phyloP scores from a whole-genome alignment of 2,797 vertebrate species.

The Merluccius polli region DNA sequence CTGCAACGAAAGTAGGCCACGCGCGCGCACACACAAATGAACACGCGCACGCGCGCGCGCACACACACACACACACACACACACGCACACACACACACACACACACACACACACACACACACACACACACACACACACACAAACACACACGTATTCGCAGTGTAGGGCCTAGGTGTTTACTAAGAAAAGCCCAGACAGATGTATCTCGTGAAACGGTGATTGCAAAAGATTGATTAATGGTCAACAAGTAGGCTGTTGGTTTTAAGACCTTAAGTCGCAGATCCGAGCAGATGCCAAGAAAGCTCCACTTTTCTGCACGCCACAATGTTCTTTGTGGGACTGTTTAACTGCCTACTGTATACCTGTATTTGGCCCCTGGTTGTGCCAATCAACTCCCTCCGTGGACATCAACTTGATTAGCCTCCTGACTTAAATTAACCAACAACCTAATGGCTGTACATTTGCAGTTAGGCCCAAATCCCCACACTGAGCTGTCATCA shows the following conservation, averaged over 20 bases:
- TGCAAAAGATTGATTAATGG: conserved; percentile 15
- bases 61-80: conserved; percentile 6
- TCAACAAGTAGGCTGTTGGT: conserved; percentile 10
- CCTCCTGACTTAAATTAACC: neutral
- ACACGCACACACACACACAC: neutral
- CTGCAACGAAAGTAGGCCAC: neutral
- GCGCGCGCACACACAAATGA: neutral
- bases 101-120: conserved; percentile 9
- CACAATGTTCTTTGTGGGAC: neutral
- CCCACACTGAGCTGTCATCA: neutral
- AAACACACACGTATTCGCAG: neutral
- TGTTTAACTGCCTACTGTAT: neutral
- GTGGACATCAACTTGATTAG: neutral
- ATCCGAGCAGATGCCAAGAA: conserved; percentile 1
- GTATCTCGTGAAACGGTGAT: conserved; percentile 15
- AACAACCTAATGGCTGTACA: neutral
- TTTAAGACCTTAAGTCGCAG: conserved; percentile 6
- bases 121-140: conserved; percentile 7
- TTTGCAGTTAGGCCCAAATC: neutral
- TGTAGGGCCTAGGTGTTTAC: conserved; percentile 4
- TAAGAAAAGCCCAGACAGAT: neutral
- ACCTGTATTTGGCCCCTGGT: neutral
- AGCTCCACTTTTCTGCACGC: neutral
- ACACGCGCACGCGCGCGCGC: neutral
- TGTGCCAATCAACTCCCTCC: neutral